phyloP scores from a whole-genome alignment of 2,797 vertebrate genomes.

The Falco concolor region DNA sequence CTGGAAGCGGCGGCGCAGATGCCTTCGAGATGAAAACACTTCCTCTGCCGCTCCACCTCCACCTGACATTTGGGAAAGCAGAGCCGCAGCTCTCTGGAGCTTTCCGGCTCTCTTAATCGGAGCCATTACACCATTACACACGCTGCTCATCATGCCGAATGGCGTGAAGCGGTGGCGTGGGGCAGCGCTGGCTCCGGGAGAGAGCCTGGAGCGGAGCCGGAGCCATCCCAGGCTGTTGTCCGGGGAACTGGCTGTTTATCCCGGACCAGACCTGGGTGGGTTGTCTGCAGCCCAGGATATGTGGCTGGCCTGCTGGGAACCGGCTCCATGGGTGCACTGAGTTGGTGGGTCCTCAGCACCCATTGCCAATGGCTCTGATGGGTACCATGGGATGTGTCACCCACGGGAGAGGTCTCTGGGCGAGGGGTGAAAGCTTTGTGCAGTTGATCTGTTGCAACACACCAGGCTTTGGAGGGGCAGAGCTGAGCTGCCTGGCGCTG shows the following conservation, averaged over 20 bases:
- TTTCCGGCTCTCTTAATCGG: neutral
- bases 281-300: neutral
- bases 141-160: neutral
- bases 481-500: neutral
- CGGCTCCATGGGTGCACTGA: neutral
- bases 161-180: neutral
- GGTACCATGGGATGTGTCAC: neutral
- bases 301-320: neutral
- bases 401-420: neutral
- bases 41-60: slow-evolving; percentile 34
- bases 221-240: neutral
- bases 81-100: neutral
- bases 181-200: neutral
- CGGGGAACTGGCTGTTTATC: neutral
- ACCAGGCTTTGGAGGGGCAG: neutral
- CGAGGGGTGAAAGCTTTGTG: accelerated
- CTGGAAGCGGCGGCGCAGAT: neutral
- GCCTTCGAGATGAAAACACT: slow-evolving; percentile 44
- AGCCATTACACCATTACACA: neutral
- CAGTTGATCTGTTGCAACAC: neutral
- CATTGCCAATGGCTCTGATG: accelerated
- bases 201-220: neutral
- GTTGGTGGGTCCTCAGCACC: neutral
- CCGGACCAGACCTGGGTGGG: neutral
- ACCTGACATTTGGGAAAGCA: slow-evolving; percentile 44